Conservation (phyloP, 2,797 vertebrate genomes). For the Sandelia bainsii region DNA sequence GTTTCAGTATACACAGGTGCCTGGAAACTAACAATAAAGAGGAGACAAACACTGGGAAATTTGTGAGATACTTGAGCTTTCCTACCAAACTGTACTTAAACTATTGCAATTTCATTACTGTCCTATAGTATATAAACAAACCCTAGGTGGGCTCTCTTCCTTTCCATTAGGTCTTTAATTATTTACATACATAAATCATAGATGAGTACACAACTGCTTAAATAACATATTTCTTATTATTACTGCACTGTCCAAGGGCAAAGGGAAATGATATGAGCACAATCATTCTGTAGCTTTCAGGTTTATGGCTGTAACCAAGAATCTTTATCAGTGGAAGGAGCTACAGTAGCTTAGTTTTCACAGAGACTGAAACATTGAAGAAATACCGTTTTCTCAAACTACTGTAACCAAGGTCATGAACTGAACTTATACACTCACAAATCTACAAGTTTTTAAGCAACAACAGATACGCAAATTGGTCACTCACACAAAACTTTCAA, state of each 20-base stretch:
- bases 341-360: too few relatives aligned
- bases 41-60: constrained; percentile 8
- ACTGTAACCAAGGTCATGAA: too few relatives aligned
- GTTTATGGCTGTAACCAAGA: background rate
- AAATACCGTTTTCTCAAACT: background rate
- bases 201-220: background rate
- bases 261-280: background rate
- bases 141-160: background rate
- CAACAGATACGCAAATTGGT: background rate
- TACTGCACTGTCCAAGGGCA: background rate
- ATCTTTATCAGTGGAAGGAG: background rate
- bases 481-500: background rate
- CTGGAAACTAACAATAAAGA: constrained; percentile 10
- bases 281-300: background rate
- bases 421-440: background rate
- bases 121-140: background rate
- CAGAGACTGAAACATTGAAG: background rate
- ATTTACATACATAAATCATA: constrained; percentile 1
- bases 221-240: constrained; percentile 7
- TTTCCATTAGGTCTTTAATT: constrained; percentile 15
- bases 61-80: constrained; percentile 1
- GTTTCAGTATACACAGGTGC: background rate
- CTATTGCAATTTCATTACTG: constrained; percentile 1
- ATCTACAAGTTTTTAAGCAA: background rate
- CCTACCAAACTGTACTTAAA: background rate